Conservation (phyloP, 2,113 vertebrate genomes). For the Ictalurus furcatus region DNA sequence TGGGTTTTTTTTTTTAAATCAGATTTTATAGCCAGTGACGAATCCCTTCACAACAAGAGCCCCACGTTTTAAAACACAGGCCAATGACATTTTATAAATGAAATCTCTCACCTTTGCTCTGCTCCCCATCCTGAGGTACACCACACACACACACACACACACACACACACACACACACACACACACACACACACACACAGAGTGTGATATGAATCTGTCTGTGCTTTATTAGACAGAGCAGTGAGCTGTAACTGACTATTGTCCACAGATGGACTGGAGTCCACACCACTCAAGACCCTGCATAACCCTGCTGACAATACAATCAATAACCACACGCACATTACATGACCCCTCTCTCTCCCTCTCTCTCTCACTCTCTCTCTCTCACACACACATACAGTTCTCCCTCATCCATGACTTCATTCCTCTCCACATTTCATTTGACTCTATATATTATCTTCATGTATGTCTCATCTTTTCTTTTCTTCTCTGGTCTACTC, state of each 20-base stretch:
- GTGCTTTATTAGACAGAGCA: conserved; percentile 79
- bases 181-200: conserved; percentile 66
- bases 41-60: conserved; percentile 2
- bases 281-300: conserved; percentile 67
- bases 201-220: conserved; percentile 79
- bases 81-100: conserved; percentile 47
- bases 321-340: conserved; percentile 78
- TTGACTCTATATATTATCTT: neutral
- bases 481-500: neutral
- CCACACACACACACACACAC: conserved; percentile 60
- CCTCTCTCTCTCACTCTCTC: conserved; percentile 30
- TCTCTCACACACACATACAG: neutral
- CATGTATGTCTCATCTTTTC: neutral
- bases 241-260: conserved; percentile 81
- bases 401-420: neutral
- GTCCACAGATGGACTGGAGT: conserved; percentile 80
- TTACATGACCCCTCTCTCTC: conserved; percentile 60
- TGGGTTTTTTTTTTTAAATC: conserved; percentile 5
- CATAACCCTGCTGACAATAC: conserved; percentile 76
- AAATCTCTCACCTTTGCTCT: conserved; percentile 45
- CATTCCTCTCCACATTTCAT: neutral
- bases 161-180: conserved; percentile 61
- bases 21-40: conserved; percentile 10
- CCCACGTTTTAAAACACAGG: conserved; percentile 38
- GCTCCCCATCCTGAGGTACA: conserved; percentile 29